These are phyloP conservation scores for Dinomys branickii DNA, from an alignment of 2,113 vertebrate genomes.

Conservation along the genomic window DNA sequence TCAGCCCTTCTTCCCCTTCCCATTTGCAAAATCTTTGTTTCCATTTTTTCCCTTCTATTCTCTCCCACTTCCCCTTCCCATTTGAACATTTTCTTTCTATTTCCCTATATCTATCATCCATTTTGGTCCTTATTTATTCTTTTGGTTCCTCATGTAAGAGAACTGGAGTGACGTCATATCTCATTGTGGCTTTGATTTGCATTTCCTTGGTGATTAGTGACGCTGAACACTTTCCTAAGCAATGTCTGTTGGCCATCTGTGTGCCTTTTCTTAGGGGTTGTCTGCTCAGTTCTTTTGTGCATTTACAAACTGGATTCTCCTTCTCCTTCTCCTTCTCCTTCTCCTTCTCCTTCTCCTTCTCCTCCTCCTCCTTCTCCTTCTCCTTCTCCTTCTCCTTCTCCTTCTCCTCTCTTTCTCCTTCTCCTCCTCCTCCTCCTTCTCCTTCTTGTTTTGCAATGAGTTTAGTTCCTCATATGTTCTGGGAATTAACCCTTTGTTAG, in stretches of 20 bases:
- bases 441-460: neutral
- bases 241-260: neutral
- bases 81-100: neutral
- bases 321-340: too few relatives aligned
- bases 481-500: neutral
- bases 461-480: neutral
- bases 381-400: too few relatives aligned
- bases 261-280: neutral
- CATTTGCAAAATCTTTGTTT: neutral
- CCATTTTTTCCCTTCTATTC: neutral
- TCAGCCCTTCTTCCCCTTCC: neutral
- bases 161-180: neutral
- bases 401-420: too few relatives aligned
- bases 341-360: too few relatives aligned
- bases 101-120: neutral
- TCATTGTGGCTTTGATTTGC: neutral
- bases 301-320: neutral
- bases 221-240: neutral
- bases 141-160: neutral
- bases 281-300: neutral
- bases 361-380: too few relatives aligned
- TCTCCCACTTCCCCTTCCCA: neutral
- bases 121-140: neutral
- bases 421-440: too few relatives aligned
- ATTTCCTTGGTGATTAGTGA: neutral